phyloP scores from a whole-genome alignment of 2,113 vertebrate genomes.

The Neoarius graeffei region DNA sequence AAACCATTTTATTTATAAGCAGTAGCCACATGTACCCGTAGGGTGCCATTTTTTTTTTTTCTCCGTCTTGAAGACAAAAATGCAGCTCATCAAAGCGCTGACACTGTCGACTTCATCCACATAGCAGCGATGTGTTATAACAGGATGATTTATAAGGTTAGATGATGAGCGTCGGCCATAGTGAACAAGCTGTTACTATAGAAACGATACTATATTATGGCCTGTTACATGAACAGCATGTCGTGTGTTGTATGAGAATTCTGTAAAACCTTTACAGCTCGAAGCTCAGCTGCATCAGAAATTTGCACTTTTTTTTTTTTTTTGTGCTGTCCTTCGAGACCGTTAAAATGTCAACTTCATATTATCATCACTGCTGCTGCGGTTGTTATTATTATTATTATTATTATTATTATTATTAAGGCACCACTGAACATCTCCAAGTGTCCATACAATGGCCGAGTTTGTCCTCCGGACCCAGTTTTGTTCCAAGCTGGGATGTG shows the following conservation, averaged over 20 bases:
- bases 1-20: too few relatives aligned
- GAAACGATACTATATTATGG: background rate
- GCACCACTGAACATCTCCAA: background rate
- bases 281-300: too few relatives aligned
- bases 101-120: background rate
- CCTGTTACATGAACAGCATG: background rate
- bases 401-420: background rate
- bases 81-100: background rate
- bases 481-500: constrained; percentile 33
- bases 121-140: background rate
- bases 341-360: background rate
- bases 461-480: constrained; percentile 2
- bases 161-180: background rate
- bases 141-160: background rate
- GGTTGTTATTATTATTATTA: background rate
- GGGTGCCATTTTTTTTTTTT: background rate
- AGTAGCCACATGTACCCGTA: too few relatives aligned
- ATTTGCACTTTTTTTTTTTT: background rate
- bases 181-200: background rate
- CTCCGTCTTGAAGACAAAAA: background rate
- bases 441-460: constrained; percentile 22
- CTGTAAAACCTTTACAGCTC: too few relatives aligned
- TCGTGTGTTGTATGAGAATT: background rate
- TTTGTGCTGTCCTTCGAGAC: background rate
- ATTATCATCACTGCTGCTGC: background rate